Percentiles rank a stretch among this genome's conserved stretches.
Conservation (phyloP, 2,797 vertebrate genomes). For the Sardinella longiceps region DNA sequence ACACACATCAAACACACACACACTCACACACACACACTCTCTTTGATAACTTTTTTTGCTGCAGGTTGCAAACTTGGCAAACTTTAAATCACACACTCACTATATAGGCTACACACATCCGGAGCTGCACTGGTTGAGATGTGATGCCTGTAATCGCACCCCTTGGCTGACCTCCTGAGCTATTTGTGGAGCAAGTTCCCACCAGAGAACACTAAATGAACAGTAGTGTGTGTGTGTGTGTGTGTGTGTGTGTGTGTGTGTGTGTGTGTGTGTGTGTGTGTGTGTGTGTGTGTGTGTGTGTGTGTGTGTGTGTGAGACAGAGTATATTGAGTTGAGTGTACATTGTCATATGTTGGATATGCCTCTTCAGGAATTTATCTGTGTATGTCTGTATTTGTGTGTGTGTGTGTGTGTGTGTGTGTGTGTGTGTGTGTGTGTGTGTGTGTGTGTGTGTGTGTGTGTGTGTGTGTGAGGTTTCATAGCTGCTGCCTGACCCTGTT, state of each 20-base stretch:
- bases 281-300: conserved; percentile 16
- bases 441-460: conserved; percentile 30
- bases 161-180: conserved; percentile 29
- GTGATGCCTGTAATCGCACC: conserved; percentile 31
- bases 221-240: conserved; percentile 16
- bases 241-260: background rate
- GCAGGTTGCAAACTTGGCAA: conserved; percentile 36
- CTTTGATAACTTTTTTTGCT: too few species aligned
- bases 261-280: conserved; percentile 15
- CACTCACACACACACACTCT: conserved; percentile 22
- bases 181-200: conserved; percentile 21
- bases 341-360: too few species aligned
- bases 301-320: background rate
- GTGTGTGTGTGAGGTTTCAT: conserved; percentile 28
- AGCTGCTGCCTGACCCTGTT: conserved; percentile 37
- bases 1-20: background rate
- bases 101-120: conserved; percentile 15
- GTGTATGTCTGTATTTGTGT: background rate
- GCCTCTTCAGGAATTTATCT: too few species aligned
- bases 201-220: conserved; percentile 17
- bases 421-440: conserved; percentile 20
- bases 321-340: too few species aligned
- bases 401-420: conserved; percentile 13
- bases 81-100: conserved; percentile 42
- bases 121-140: conserved; percentile 15